Evolutionary conservation across 2,113 vertebrate species (phyloP).

Genomic region (Hirundichthys speculiger): DNA sequence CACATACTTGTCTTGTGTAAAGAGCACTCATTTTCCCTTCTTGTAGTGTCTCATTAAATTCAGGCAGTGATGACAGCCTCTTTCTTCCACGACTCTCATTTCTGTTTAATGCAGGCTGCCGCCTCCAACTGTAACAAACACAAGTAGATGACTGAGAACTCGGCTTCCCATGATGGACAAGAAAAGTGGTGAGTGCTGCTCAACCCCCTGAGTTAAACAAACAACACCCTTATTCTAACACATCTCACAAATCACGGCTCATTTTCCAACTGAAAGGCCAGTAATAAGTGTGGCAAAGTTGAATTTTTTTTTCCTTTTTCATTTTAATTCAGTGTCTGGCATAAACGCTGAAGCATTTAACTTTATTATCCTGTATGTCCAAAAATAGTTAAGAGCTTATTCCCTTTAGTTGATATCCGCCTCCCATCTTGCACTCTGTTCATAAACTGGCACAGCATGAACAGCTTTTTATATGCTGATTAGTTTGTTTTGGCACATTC

Average conservation of each 20-base stretch:
- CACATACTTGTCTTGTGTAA: too few species aligned
- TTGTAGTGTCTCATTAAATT: too few species aligned
- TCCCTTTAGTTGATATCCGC: slow-evolving; percentile 40
- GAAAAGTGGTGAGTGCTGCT: slow-evolving; percentile 85
- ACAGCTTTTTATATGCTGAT: slow-evolving; percentile 57
- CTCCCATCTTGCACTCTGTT: slow-evolving; percentile 34
- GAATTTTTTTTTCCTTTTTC: slow-evolving; percentile 1
- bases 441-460: slow-evolving; percentile 45
- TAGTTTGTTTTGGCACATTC: slow-evolving; percentile 64
- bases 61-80: not conserved
- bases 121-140: slow-evolving; percentile 62
- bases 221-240: slow-evolving; percentile 1
- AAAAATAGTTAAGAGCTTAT: slow-evolving; percentile 22
- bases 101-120: slow-evolving; percentile 65
- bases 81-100: slow-evolving; percentile 12
- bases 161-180: slow-evolving; percentile 88
- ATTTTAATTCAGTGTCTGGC: slow-evolving; percentile 7
- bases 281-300: not conserved
- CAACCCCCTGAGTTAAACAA: slow-evolving; percentile 19
- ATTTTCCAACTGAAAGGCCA: slow-evolving; percentile 9
- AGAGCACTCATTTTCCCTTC: too few species aligned
- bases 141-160: slow-evolving; percentile 80
- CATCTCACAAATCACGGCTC: not conserved
- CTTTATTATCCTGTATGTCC: not conserved
- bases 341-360: slow-evolving; percentile 17